Evolutionary conservation across 37 sponge, comb jelly and placozoan species (phyloP).

Genomic region (Amphimedon queenslandica): DNA sequence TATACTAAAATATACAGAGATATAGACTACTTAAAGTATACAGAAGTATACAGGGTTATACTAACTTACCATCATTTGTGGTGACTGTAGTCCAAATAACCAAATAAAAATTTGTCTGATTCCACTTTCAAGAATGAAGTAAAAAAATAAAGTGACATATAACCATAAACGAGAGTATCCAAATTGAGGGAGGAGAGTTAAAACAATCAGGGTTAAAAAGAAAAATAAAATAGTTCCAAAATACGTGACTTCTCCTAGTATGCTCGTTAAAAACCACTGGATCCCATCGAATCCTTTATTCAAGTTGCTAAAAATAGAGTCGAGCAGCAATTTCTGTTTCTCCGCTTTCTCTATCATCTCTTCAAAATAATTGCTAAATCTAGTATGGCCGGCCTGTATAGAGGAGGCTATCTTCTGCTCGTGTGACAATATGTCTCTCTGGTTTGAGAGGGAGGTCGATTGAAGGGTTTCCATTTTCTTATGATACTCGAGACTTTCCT

Average conservation of each 20-base stretch:
- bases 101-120: slow-evolving; percentile 5
- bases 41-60: no score
- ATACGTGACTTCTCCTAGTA: slow-evolving; percentile 35
- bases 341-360: slow-evolving; percentile 42
- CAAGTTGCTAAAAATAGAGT: slow-evolving; percentile 15
- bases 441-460: slow-evolving; percentile 37
- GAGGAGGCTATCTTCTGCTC: slow-evolving; percentile 39
- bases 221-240: slow-evolving; percentile 27
- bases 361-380: neutral
- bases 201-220: slow-evolving; percentile 13
- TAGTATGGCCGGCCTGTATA: slow-evolving; percentile 8
- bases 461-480: slow-evolving; percentile 36
- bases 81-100: neutral
- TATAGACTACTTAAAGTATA: no score
- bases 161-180: slow-evolving; percentile 35
- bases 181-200: slow-evolving; percentile 41
- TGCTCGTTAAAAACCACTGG: slow-evolving; percentile 28
- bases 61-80: neutral
- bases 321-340: slow-evolving; percentile 38
- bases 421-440: slow-evolving; percentile 40
- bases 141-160: slow-evolving; percentile 19
- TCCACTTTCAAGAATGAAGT: slow-evolving; percentile 15
- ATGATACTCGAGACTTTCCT: slow-evolving; percentile 53
- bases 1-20: no score
- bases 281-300: slow-evolving; percentile 20